Evolutionary conservation across 92 coral and sea anemone species (phyloP).

Genomic region (Anthopleura xanthogrammica): DNA sequence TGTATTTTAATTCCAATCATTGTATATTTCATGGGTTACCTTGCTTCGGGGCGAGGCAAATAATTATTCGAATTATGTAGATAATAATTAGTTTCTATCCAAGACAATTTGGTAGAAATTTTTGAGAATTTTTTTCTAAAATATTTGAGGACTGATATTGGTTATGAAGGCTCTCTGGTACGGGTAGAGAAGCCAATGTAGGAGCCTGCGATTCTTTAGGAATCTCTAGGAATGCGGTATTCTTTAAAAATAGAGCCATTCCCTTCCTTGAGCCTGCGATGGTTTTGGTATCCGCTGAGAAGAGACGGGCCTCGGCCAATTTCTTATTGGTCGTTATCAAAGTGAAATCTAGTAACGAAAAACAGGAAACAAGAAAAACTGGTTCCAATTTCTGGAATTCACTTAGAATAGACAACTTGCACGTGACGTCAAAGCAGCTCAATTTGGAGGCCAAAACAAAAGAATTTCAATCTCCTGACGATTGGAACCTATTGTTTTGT

Average conservation of each 20-base stretch:
- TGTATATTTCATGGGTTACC: neutral
- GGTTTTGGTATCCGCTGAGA: no score
- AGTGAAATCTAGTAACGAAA: no score
- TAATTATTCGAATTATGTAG: conserved; percentile 6
- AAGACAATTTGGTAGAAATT: neutral
- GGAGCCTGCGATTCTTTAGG: neutral
- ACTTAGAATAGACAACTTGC: no score
- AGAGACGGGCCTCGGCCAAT: no score
- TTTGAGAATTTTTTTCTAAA: neutral
- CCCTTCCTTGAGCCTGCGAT: no score
- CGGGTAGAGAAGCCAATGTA: neutral
- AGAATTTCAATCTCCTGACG: no score
- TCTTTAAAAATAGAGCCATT: neutral
- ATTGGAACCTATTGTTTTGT: no score
- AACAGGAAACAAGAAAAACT: no score
- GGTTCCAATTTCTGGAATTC: no score
- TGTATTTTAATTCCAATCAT: conserved; percentile 9
- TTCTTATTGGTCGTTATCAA: no score
- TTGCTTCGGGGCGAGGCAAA: conserved; percentile 1
- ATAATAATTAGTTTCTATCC: conserved; percentile 5
- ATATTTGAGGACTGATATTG: neutral
- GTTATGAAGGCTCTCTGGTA: neutral
- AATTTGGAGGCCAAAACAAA: no score
- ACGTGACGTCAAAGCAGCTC: no score
- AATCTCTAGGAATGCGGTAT: neutral